A percentile compares a stretch with the other conserved stretches of the same genome.
Evolutionary conservation across 2,888 invertebrate genomes (phyloP).

Genomic region (Amblyjoppa fuscipennis): DNA sequence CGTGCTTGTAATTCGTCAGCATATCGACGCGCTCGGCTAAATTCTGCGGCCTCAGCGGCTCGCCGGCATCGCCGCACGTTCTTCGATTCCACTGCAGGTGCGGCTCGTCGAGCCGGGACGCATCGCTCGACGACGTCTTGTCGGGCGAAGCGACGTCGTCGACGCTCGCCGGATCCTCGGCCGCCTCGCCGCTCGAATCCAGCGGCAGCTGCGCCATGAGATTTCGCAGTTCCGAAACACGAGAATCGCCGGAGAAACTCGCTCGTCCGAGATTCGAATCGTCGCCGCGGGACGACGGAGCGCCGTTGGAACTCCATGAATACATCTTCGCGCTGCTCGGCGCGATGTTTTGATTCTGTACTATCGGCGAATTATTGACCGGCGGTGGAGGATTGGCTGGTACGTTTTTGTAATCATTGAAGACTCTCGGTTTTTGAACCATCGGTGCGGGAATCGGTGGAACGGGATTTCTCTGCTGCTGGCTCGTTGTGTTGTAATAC

Average conservation of each 20-base stretch:
- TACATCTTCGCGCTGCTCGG: slow-evolving; percentile 51
- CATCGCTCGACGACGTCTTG: slow-evolving; percentile 52
- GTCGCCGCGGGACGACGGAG: slow-evolving; percentile 17
- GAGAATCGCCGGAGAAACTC: slow-evolving; percentile 8
- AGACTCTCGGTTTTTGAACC: slow-evolving; percentile 38
- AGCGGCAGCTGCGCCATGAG: slow-evolving; percentile 43
- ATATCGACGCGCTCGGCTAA: slow-evolving; percentile 88
- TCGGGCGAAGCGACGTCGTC: slow-evolving; percentile 59
- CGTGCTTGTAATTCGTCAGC: slow-evolving; percentile 86
- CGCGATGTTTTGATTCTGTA: slow-evolving; percentile 65
- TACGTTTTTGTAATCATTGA: slow-evolving; percentile 45
- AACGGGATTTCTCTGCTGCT: slow-evolving; percentile 76
- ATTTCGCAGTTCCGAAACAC: slow-evolving; percentile 1
- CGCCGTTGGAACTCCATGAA: slow-evolving; percentile 44
- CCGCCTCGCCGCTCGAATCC: slow-evolving; percentile 67
- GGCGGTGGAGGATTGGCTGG: slow-evolving; percentile 11
- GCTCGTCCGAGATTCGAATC: slow-evolving; percentile 18
- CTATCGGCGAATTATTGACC: neutral
- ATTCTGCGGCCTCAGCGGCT: slow-evolving; percentile 86
- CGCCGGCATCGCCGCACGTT: slow-evolving; percentile 74
- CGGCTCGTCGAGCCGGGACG: slow-evolving; percentile 22
- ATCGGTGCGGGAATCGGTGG: slow-evolving; percentile 75
- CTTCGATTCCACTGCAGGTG: slow-evolving; percentile 73
- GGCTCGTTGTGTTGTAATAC: slow-evolving; percentile 86
- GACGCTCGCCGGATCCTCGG: slow-evolving; percentile 73